Conservation (phyloP, 1,140 invertebrate species). For the Meloidogyne hapla region DNA sequence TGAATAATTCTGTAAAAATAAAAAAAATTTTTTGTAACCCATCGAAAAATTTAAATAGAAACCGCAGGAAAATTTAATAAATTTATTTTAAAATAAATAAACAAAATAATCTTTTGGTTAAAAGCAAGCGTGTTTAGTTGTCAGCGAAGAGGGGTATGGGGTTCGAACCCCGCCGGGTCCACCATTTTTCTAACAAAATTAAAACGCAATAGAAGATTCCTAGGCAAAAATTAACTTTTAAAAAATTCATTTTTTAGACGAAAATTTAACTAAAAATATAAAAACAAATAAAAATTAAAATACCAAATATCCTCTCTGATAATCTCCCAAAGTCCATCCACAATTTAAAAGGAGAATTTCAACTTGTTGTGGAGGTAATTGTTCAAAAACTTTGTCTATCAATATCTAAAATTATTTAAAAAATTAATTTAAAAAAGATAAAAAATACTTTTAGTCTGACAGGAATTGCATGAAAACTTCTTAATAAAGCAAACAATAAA, state of each 20-base stretch:
- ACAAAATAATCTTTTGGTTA: neutral
- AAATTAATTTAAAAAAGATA: neutral
- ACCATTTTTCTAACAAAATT: neutral
- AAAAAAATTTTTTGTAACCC: neutral
- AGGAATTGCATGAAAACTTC: constrained; percentile 34
- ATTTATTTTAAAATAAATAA: too few species aligned
- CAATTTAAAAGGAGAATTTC: neutral
- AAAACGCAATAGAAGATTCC: neutral
- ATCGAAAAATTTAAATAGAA: neutral
- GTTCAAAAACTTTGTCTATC: neutral
- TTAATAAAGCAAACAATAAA: neutral
- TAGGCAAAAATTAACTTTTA: neutral
- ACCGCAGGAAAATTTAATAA: too few species aligned
- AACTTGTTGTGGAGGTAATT: neutral
- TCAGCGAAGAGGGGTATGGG: neutral
- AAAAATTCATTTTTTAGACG: neutral
- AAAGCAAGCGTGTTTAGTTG: neutral
- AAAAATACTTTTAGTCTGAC: constrained; percentile 33
- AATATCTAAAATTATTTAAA: neutral
- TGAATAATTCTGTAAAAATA: constrained; percentile 1
- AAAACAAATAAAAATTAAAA: too few species aligned
- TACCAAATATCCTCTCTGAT: neutral
- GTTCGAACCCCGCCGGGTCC: neutral
- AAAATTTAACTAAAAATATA: too few species aligned
- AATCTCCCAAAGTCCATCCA: neutral